Conservation (phyloP, 2,113 vertebrate species). For the Xenus cinereus region DNA sequence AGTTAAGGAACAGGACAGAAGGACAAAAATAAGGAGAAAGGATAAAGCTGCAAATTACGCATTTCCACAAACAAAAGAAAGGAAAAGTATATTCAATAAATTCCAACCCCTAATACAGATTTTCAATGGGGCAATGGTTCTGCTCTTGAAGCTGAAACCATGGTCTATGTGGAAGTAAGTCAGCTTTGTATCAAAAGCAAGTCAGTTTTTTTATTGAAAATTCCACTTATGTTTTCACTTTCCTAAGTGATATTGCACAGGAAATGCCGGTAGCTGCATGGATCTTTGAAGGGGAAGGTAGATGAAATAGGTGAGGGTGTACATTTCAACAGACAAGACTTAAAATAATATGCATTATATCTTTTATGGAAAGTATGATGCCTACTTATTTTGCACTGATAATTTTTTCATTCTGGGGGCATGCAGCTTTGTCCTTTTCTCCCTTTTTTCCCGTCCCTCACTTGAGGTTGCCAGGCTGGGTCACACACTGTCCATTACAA, state of each 20-base stretch:
- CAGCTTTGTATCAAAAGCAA: not conserved
- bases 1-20: not conserved
- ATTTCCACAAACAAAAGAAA: not conserved
- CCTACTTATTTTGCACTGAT: not conserved
- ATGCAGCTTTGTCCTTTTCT: not conserved
- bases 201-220: slow-evolving; percentile 53
- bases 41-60: accelerated
- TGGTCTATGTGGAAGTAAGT: not conserved
- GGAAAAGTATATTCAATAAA: not conserved
- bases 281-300: slow-evolving; percentile 9
- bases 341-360: slow-evolving; percentile 6
- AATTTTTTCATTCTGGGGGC: not conserved
- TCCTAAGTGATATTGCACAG: slow-evolving; percentile 47
- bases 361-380: not conserved
- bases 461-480: not conserved
- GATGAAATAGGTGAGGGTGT: slow-evolving; percentile 29
- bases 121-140: not conserved
- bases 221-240: slow-evolving; percentile 63
- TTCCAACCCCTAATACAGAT: not conserved
- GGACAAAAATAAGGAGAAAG: not conserved
- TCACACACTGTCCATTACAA: not conserved
- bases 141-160: not conserved
- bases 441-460: not conserved
- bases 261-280: slow-evolving; percentile 44
- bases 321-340: slow-evolving; percentile 24